These are phyloP conservation scores for Alcedo atthis DNA, from an alignment of 2,797 vertebrate genomes.

Conservation along the genomic window DNA sequence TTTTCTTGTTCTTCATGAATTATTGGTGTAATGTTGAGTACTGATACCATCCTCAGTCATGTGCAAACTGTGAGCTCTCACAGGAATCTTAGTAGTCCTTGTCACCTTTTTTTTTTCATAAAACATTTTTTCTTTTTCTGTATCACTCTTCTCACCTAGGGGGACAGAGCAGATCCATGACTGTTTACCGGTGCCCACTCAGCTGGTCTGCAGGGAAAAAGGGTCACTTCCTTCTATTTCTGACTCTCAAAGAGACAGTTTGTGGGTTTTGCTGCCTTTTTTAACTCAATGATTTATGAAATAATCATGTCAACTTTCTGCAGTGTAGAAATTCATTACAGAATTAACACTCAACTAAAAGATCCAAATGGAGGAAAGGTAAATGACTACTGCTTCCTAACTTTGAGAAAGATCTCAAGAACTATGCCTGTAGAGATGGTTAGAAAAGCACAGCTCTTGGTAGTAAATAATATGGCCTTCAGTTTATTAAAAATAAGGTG, in stretches of 20 bases:
- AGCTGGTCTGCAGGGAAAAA: background rate
- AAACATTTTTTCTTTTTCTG: background rate
- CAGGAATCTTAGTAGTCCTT: background rate
- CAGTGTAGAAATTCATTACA: slow-evolving; percentile 26
- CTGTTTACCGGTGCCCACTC: background rate
- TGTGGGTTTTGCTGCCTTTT: slow-evolving; percentile 35
- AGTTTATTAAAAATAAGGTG: background rate
- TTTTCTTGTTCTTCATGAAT: background rate
- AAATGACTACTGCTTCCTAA: slow-evolving; percentile 1
- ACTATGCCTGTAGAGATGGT: background rate
- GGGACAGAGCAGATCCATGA: background rate
- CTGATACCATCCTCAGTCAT: background rate
- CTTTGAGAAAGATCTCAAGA: slow-evolving; percentile 43
- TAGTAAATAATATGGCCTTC: background rate
- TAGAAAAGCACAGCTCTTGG: background rate
- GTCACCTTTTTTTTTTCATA: background rate
- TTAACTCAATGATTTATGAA: slow-evolving; percentile 53
- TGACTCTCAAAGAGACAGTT: background rate
- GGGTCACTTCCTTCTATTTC: background rate
- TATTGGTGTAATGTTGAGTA: background rate
- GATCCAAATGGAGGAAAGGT: slow-evolving; percentile 56
- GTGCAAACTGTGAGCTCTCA: background rate
- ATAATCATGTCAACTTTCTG: slow-evolving; percentile 3
- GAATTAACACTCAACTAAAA: slow-evolving; percentile 18
- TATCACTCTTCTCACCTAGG: background rate